These are phyloP conservation scores for Epinephelus awoara DNA, from an alignment of 2,797 vertebrate genomes.

Conservation along the genomic window DNA sequence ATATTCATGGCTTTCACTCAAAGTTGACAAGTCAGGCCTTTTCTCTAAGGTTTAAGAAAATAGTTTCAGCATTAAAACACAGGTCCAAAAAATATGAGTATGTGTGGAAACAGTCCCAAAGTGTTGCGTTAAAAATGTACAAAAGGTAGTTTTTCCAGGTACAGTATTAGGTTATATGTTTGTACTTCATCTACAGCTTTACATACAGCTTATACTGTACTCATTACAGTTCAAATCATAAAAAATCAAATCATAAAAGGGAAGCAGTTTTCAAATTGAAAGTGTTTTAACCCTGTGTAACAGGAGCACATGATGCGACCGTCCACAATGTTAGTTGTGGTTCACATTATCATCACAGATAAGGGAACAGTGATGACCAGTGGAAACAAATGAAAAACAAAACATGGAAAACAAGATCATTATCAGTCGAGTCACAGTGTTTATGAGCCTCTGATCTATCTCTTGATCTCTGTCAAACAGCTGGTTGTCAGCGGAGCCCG, in stretches of 20 bases:
- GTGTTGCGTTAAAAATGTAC: no score
- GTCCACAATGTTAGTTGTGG: not conserved
- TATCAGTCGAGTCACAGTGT: not conserved
- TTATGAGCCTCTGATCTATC: no score
- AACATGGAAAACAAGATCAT: not conserved
- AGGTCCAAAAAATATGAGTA: not conserved
- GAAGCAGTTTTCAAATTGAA: slow-evolving; percentile 11
- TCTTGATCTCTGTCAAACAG: no score
- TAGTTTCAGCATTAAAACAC: not conserved
- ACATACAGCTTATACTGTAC: no score
- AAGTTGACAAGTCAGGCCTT: no score
- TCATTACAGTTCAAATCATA: no score
- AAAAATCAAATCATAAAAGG: not conserved
- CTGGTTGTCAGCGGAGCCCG: no score
- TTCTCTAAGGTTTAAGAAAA: no score
- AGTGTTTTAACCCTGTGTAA: not conserved
- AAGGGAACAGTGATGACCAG: not conserved
- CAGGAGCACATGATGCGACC: slow-evolving; percentile 4
- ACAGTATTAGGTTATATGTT: not conserved
- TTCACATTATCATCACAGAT: not conserved
- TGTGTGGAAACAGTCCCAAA: no score
- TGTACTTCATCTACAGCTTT: not conserved
- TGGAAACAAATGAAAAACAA: slow-evolving; percentile 6
- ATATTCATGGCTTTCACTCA: no score
- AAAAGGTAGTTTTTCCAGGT: no score